These are phyloP conservation scores for Elymnias hypermnestra DNA, from an alignment of 1,140 invertebrate genomes.

Conservation along the genomic window DNA sequence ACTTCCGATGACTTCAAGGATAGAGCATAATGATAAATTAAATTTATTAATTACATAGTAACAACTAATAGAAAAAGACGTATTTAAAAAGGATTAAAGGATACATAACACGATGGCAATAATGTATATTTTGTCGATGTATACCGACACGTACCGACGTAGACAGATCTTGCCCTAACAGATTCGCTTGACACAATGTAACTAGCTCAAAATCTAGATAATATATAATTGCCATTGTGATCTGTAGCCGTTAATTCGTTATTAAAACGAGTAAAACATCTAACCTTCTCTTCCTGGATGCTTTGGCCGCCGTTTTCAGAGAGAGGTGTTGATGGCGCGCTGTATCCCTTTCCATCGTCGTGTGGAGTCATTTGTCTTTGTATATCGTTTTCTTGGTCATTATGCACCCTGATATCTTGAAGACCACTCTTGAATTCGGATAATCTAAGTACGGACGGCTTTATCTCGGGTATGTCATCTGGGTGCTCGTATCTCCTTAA, in stretches of 20 bases:
- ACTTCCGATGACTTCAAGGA: constrained; percentile 59
- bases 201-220: too few species aligned
- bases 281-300: constrained; percentile 79
- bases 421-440: constrained; percentile 72
- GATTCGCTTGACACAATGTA: too few species aligned
- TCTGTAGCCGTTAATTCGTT: too few species aligned
- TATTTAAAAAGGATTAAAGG: too few species aligned
- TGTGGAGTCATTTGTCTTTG: constrained; percentile 66
- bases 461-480: constrained; percentile 74
- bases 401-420: constrained; percentile 60
- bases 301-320: constrained; percentile 77
- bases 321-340: constrained; percentile 80
- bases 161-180: too few species aligned
- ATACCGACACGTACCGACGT: too few species aligned
- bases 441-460: constrained; percentile 71
- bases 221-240: too few species aligned
- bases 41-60: constrained; percentile 26
- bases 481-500: constrained; percentile 73
- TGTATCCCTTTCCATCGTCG: constrained; percentile 72
- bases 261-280: too few species aligned
- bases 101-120: too few species aligned
- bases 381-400: constrained; percentile 67
- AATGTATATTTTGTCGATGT: too few species aligned
- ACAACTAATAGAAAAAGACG: constrained; percentile 17
- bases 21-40: constrained; percentile 30